Evolutionary conservation across 2,888 invertebrate genomes (phyloP), one percentile per base, ranked within the genome.

Genomic region (Eudemis profundana): DNA sequence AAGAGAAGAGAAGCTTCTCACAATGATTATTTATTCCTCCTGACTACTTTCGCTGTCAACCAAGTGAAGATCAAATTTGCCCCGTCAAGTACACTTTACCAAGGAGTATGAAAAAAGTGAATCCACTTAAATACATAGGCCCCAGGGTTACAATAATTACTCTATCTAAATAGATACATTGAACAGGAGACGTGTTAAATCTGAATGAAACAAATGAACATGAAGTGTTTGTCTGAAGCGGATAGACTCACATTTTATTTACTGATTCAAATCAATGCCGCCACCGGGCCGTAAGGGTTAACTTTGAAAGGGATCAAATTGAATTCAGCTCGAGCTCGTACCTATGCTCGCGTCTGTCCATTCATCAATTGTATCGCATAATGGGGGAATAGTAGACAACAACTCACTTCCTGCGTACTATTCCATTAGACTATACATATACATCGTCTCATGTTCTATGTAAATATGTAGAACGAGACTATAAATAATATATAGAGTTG

Each of bases 341-440:
- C n/a, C n/a, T n/a, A 86, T 86, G 87, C 78, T 86, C 87, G 72
- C 83, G 78, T 83, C 78, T 85, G 83, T 75, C 84, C 78, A 89
- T 90, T 90, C 89, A 89, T 89, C 88, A 87, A 87, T 87, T 84
- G 88, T 81, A 87, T 84, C 82, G 79, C 72, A 80, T 86, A 85
- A 88, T 86, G 74, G 86, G 80, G 85, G 80, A 82, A 84, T 84
- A 83, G 83, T 85, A 84, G 84, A 81, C 82, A 86, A 85, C 85
- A 85, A 79, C 78, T 79, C 81, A 86, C 84, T 86, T 86, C 86
- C 87, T 86, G 79, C 33, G 59, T 69, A 76, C 73, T 73, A 72
- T 27, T 51, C 64, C 21, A 46, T 38, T 57, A 42, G 23, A 23
- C 38, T n/a, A 50, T 38, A 21, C n/a, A 10, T 65, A 53, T 38